These are phyloP conservation scores for Botia kubotai DNA, from an alignment of 2,797 vertebrate species.

Conservation along the genomic window DNA sequence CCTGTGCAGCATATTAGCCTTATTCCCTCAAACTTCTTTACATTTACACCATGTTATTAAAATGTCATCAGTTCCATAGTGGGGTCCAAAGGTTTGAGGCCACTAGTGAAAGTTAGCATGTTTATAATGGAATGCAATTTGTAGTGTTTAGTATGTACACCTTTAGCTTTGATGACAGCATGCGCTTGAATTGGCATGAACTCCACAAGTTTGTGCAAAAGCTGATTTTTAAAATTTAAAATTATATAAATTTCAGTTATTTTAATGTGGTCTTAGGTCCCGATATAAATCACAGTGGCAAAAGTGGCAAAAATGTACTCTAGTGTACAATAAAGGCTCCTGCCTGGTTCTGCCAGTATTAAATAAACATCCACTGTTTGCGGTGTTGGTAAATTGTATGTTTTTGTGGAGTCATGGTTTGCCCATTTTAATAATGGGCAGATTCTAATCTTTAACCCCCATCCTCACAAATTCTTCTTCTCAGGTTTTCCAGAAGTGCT, in stretches of 20 bases:
- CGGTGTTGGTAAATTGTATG: not conserved
- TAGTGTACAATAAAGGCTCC: not conserved
- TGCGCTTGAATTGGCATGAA: not conserved
- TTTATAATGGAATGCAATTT: too few species aligned
- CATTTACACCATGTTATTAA: not conserved
- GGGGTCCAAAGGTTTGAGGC: not conserved
- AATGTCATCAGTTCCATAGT: not conserved
- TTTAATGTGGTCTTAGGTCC: not conserved
- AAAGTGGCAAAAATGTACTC: not conserved
- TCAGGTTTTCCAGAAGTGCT: slow-evolving; percentile 99
- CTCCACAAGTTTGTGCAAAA: too few species aligned
- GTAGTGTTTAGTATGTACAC: not conserved
- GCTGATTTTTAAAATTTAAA: too few species aligned
- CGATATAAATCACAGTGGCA: not conserved
- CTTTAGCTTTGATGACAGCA: not conserved
- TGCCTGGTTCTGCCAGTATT: not conserved
- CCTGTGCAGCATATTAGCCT: not conserved
- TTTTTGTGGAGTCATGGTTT: not conserved
- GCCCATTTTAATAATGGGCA: slow-evolving; percentile 53
- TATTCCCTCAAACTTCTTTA: not conserved
- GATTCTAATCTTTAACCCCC: slow-evolving; percentile 58
- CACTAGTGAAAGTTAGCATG: too few species aligned
- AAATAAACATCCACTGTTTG: not conserved
- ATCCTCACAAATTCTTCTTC: slow-evolving; percentile 76
- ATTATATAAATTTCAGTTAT: too few species aligned